phyloP scores from a whole-genome alignment of 2,888 invertebrate genomes.

The Drosophila tripunctata region DNA sequence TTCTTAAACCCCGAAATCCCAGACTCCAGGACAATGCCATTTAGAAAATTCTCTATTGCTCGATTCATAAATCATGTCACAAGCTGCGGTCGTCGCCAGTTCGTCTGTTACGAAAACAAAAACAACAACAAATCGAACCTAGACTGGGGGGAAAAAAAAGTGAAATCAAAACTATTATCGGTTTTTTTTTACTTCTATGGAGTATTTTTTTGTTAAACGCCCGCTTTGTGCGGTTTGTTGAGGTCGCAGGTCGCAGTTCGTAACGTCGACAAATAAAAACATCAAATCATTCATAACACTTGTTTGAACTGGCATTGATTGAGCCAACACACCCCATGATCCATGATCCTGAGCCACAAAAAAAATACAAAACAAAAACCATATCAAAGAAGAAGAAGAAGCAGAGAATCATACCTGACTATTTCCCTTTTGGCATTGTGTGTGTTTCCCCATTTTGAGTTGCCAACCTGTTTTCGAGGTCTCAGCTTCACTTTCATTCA shows the following conservation, averaged over 20 bases:
- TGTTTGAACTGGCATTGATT: slow-evolving; percentile 76
- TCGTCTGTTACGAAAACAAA: slow-evolving; percentile 52
- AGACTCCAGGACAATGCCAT: slow-evolving; percentile 54
- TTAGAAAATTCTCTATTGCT: neutral
- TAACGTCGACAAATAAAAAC: slow-evolving; percentile 70
- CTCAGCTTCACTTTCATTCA: slow-evolving; percentile 72
- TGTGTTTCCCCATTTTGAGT: slow-evolving; percentile 13
- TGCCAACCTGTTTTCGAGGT: slow-evolving; percentile 26
- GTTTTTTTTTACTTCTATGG: slow-evolving; percentile 34
- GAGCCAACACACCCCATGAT: slow-evolving; percentile 77
- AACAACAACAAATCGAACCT: neutral
- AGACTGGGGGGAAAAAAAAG: slow-evolving; percentile 51
- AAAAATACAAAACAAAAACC: slow-evolving; percentile 12
- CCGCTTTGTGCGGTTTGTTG: slow-evolving; percentile 71
- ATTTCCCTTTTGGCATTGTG: slow-evolving; percentile 53
- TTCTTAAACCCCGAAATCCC: slow-evolving; percentile 51
- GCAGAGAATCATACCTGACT: slow-evolving; percentile 36
- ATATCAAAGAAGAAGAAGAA: slow-evolving; percentile 6
- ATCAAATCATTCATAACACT: slow-evolving; percentile 80
- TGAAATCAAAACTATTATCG: slow-evolving; percentile 75
- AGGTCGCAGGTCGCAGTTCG: slow-evolving; percentile 58
- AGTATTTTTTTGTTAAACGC: slow-evolving; percentile 11
- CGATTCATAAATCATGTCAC: slow-evolving; percentile 72
- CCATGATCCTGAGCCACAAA: slow-evolving; percentile 63
- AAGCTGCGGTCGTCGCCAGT: slow-evolving; percentile 60